These are phyloP conservation scores for Margaritifera margaritifera DNA, from an alignment of 2,888 invertebrate species.

Conservation along the genomic window DNA sequence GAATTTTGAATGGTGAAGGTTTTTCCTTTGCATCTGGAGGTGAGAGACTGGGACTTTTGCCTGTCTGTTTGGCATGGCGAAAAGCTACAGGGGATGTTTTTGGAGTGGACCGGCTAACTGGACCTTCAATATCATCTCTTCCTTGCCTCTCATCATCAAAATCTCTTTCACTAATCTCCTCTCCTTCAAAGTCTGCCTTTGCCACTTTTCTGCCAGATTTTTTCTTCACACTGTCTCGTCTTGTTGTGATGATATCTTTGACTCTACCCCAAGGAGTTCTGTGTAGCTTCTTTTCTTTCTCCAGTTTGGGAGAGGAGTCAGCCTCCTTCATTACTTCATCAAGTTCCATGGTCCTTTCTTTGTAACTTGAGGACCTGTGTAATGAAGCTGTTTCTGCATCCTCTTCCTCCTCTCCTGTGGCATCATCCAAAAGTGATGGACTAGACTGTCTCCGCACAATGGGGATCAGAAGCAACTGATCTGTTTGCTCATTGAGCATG, in stretches of 20 bases:
- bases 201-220: constrained; percentile 66
- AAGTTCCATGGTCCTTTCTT: constrained; percentile 26
- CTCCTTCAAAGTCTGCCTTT: constrained; percentile 44
- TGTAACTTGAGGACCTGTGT: constrained; percentile 62
- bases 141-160: constrained; percentile 52
- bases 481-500: constrained; percentile 33
- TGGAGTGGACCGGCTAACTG: constrained; percentile 57
- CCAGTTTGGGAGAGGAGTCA: constrained; percentile 41
- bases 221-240: constrained; percentile 80
- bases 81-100: constrained; percentile 60
- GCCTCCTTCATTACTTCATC: constrained; percentile 28
- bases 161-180: constrained; percentile 61
- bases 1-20: constrained; percentile 23
- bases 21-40: constrained; percentile 36
- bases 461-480: constrained; percentile 41
- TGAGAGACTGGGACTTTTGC: constrained; percentile 45
- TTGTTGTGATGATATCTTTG: constrained; percentile 83
- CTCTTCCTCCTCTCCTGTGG: constrained; percentile 36
- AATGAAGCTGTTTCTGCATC: constrained; percentile 26
- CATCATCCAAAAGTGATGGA: constrained; percentile 53
- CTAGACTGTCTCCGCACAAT: constrained; percentile 63
- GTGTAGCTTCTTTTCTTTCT: constrained; percentile 61
- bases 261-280: constrained; percentile 86
- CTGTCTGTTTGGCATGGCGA: constrained; percentile 38
- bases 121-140: constrained; percentile 56